Evolutionary conservation across 2,797 vertebrate species (phyloP).

Genomic region (Diglossa cyanea): DNA sequence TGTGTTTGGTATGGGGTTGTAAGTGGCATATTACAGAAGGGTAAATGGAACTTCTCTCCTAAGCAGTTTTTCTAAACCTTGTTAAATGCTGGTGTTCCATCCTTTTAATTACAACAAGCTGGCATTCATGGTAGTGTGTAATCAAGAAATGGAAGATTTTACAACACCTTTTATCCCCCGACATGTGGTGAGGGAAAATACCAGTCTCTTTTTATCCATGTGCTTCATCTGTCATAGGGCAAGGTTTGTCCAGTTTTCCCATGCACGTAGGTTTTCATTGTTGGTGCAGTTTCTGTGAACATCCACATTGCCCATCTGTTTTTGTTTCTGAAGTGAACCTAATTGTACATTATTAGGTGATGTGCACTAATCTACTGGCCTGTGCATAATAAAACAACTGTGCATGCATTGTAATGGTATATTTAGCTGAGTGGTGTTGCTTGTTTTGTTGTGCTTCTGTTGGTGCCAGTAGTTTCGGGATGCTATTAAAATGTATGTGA

Average conservation of each 20-base stretch:
- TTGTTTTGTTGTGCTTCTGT: conserved; percentile 22
- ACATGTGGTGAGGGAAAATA: conserved; percentile 20
- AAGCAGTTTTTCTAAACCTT: conserved; percentile 74
- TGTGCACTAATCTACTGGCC: background rate
- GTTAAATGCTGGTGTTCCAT: conserved; percentile 82
- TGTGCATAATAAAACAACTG: conserved; percentile 50
- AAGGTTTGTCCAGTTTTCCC: background rate
- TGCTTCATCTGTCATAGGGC: background rate
- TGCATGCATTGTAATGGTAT: conserved; percentile 22
- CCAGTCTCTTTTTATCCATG: background rate
- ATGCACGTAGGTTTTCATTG: background rate
- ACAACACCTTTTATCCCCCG: conserved; percentile 62
- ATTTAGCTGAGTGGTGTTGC: background rate
- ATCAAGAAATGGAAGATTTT: conserved; percentile 71
- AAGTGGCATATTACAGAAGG: background rate
- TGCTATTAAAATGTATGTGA: background rate
- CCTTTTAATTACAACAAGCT: conserved; percentile 88
- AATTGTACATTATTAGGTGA: background rate
- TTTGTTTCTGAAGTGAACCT: conserved; percentile 1
- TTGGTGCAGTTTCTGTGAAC: background rate
- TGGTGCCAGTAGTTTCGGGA: background rate
- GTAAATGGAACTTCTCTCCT: background rate
- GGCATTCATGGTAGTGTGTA: conserved; percentile 75
- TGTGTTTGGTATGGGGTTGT: background rate
- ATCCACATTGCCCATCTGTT: background rate